These are phyloP conservation scores for Pseudococcus longispinus DNA, from an alignment of 2,888 invertebrate species.

Conservation along the genomic window DNA sequence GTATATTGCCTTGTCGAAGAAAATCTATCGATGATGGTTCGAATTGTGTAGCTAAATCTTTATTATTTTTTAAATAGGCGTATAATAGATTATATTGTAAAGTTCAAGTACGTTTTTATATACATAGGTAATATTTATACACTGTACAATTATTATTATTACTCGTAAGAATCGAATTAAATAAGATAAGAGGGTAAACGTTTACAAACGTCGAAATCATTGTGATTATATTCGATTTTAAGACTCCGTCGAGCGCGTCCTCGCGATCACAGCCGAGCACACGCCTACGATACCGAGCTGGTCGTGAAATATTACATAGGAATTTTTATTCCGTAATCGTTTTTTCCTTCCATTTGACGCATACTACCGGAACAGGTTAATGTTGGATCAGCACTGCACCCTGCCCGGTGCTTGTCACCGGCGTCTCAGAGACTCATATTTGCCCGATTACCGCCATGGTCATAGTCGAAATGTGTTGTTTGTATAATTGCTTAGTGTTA, in stretches of 20 bases:
- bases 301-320: neutral
- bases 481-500: neutral
- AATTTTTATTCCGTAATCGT: constrained; percentile 5
- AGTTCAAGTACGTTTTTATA: neutral
- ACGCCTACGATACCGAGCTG: neutral
- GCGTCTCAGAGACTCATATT: neutral
- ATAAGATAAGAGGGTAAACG: neutral
- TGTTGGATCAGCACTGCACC: neutral
- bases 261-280: neutral
- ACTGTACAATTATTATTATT: neutral
- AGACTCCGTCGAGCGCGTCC: neutral
- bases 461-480: neutral
- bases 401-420: neutral
- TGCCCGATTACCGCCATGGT: neutral
- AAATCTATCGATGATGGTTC: neutral
- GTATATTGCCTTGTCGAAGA: neutral
- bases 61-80: neutral
- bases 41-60: neutral
- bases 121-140: neutral
- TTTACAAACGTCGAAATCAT: neutral
- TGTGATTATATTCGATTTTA: neutral
- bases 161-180: too few relatives aligned
- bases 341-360: neutral
- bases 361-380: neutral
- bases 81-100: neutral